Evolutionary conservation across 2,113 vertebrate genomes (phyloP).

Genomic region (Sakesphorus luctuosus): DNA sequence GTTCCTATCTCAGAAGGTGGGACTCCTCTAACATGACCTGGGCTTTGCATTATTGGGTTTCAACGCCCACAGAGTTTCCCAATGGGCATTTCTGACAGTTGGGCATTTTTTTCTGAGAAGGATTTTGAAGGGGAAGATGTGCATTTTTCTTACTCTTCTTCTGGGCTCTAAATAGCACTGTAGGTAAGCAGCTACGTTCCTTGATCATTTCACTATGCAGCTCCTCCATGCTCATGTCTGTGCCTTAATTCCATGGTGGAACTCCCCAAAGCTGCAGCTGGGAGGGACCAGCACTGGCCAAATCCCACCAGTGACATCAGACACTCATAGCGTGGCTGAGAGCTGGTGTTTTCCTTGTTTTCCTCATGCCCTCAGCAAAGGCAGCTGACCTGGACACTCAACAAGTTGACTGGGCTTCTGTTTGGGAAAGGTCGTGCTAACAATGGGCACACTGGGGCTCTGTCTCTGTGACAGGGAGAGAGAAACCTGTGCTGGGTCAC

Average conservation of each 20-base stretch:
- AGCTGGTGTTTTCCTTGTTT: neutral
- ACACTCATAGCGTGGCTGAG: neutral
- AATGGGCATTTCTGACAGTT: neutral
- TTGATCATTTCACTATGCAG: accelerated
- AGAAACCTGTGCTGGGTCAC: neutral
- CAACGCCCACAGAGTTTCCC: neutral
- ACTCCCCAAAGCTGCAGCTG: neutral
- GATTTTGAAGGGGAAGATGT: neutral
- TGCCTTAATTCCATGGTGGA: neutral
- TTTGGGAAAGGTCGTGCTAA: conserved; percentile 6
- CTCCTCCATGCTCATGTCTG: accelerated
- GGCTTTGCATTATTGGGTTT: neutral
- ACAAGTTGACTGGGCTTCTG: conserved; percentile 3
- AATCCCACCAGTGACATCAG: neutral
- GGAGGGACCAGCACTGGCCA: neutral
- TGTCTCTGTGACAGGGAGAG: neutral
- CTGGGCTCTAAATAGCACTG: neutral
- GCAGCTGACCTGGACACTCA: neutral
- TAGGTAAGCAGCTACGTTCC: neutral
- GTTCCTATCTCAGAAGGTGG: neutral
- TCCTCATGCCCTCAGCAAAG: neutral
- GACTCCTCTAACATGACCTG: neutral
- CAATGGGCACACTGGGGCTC: neutral
- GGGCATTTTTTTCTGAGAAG: neutral
- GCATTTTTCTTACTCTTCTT: neutral